Percentiles rank a stretch among this genome's conserved stretches.
These are phyloP conservation scores for Ylistrum balloti DNA, from an alignment of 1,140 invertebrate genomes.

Conservation along the genomic window DNA sequence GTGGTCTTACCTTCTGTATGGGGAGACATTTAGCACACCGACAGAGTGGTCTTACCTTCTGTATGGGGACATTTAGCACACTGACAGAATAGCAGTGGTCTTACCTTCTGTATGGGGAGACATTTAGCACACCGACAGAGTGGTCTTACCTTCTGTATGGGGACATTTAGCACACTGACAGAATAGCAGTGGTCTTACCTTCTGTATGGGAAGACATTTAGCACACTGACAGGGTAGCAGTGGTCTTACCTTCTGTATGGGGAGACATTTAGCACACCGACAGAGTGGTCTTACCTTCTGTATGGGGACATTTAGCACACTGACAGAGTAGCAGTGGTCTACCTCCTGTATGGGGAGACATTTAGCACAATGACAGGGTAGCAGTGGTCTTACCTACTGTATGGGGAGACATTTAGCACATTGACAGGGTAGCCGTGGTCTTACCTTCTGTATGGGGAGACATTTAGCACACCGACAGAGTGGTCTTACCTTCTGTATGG, in stretches of 20 bases:
- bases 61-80: slow-evolving; percentile 75
- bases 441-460: slow-evolving; percentile 65
- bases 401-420: slow-evolving; percentile 74
- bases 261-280: slow-evolving; percentile 76
- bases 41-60: slow-evolving; percentile 87
- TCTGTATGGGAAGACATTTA: slow-evolving; percentile 70
- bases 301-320: slow-evolving; percentile 75
- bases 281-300: slow-evolving; percentile 87
- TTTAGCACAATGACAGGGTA: slow-evolving; percentile 85
- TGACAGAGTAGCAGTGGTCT: slow-evolving; percentile 89
- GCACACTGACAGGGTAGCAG: slow-evolving; percentile 86
- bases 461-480: slow-evolving; percentile 84
- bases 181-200: no score
- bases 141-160: slow-evolving; percentile 83
- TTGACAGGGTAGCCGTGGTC: slow-evolving; percentile 88
- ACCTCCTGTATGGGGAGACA: slow-evolving; percentile 71
- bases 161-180: slow-evolving; percentile 83
- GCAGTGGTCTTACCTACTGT: no score
- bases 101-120: slow-evolving; percentile 65
- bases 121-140: slow-evolving; percentile 84
- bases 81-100: no score
- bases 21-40: slow-evolving; percentile 76
- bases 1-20: slow-evolving; percentile 69
- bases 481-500: slow-evolving; percentile 83
- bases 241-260: slow-evolving; percentile 69